Evolutionary conservation across 1,140 invertebrate species (phyloP).

Genomic region (Centruroides sculpturatus): DNA sequence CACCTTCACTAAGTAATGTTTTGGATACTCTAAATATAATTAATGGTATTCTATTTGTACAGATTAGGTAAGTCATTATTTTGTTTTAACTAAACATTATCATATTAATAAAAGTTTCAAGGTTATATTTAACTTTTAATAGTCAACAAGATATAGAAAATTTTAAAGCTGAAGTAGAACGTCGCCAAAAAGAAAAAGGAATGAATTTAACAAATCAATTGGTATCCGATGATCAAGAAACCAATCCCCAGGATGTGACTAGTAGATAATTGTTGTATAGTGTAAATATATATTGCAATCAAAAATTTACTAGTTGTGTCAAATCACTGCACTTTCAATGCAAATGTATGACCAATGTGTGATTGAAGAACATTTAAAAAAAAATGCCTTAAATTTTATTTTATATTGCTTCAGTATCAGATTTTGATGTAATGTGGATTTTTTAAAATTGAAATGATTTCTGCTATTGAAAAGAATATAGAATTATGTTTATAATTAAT

Average conservation of each 20-base stretch:
- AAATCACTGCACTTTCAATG: too few species aligned
- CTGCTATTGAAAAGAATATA: too few species aligned
- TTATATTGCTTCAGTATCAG: too few species aligned
- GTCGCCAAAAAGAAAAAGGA: constrained; percentile 1
- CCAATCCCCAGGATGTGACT: neutral
- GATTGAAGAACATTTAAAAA: too few species aligned
- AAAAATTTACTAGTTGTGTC: too few species aligned
- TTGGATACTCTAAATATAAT: constrained; percentile 96
- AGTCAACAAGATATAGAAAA: constrained; percentile 84
- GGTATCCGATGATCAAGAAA: neutral
- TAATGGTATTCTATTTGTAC: constrained; percentile 86
- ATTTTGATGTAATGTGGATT: too few species aligned
- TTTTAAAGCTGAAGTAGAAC: constrained; percentile 71
- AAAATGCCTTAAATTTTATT: too few species aligned
- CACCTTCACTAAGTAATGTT: constrained; percentile 85
- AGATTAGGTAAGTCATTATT: constrained; percentile 6
- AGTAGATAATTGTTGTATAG: too few species aligned
- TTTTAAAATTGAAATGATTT: too few species aligned
- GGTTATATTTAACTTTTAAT: constrained; percentile 13
- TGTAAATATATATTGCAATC: too few species aligned
- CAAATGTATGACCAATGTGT: too few species aligned
- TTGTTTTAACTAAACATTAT: neutral
- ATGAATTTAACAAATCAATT: neutral
- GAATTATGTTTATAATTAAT: too few species aligned
- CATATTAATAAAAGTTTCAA: neutral